Evolutionary conservation across 2,797 vertebrate genomes (phyloP).

Genomic region (Crypturellus tataupa): DNA sequence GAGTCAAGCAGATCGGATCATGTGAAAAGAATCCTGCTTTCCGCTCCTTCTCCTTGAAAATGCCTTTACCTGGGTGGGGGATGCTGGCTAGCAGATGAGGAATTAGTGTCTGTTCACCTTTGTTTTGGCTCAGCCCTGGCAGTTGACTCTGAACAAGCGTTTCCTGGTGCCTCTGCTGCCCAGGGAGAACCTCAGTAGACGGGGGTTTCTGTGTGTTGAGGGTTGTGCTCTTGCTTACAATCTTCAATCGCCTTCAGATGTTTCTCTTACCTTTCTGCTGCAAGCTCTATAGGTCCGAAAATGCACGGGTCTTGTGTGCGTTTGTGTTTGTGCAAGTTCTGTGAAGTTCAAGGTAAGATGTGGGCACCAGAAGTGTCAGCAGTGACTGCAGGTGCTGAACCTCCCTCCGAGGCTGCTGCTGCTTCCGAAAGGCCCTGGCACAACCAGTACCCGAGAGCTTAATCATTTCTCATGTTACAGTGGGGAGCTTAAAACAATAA

Average conservation of each 20-base stretch:
- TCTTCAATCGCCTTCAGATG: neutral
- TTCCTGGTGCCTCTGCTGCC: no score
- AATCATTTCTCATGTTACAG: neutral
- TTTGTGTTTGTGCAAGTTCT: neutral
- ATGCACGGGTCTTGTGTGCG: neutral
- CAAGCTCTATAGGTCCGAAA: neutral
- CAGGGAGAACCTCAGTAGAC: neutral
- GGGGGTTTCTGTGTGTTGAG: neutral
- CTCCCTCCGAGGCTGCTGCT: neutral
- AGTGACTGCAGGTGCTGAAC: neutral
- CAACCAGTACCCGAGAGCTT: neutral
- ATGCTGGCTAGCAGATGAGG: neutral
- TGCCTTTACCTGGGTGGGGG: neutral
- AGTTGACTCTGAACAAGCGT: neutral
- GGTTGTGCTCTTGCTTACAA: neutral
- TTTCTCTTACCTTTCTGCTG: neutral
- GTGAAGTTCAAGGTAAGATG: neutral
- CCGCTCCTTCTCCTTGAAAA: neutral
- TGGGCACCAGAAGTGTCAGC: neutral
- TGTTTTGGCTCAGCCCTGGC: neutral
- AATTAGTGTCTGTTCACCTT: neutral
- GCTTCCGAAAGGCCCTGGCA: neutral
- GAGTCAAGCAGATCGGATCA: neutral
- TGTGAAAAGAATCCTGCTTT: neutral
- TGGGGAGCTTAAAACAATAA: neutral